Evolutionary conservation across 2,888 invertebrate species (phyloP).

Genomic region (Protophormia terraenovae): DNA sequence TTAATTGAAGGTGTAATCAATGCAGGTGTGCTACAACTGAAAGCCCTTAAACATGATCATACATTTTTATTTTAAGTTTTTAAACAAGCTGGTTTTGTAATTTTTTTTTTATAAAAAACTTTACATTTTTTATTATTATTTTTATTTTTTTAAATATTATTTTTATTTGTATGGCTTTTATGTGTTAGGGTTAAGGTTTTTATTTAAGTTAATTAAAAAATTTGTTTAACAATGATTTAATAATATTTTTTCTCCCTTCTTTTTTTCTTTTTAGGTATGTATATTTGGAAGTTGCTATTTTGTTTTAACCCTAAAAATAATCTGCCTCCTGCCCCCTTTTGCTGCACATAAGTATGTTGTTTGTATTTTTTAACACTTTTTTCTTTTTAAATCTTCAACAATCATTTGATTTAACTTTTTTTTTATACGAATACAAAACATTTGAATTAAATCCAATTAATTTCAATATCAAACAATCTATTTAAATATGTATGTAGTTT

Average conservation of each 20-base stretch:
- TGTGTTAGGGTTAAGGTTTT: slow-evolving; percentile 11
- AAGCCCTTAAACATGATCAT: slow-evolving; percentile 25
- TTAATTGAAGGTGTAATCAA: slow-evolving; percentile 24
- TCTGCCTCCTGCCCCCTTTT: not conserved
- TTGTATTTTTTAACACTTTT: slow-evolving; percentile 7
- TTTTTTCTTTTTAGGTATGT: slow-evolving; percentile 65
- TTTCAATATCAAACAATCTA: slow-evolving; percentile 59
- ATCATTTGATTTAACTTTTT: not conserved
- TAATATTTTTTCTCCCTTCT: slow-evolving; percentile 15
- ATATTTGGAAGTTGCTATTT: slow-evolving; percentile 2
- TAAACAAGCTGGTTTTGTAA: not conserved
- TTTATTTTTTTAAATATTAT: not conserved
- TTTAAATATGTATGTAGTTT: not conserved
- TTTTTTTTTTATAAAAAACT: not conserved
- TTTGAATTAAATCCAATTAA: slow-evolving; percentile 66
- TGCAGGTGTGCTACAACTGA: slow-evolving; percentile 6
- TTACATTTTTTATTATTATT: not conserved
- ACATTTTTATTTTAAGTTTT: not conserved
- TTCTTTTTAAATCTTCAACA: slow-evolving; percentile 4
- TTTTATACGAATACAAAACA: not conserved
- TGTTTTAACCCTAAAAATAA: no score
- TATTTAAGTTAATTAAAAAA: slow-evolving; percentile 33
- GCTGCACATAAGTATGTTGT: slow-evolving; percentile 33
- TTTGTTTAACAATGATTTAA: not conserved
- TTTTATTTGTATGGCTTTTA: slow-evolving; percentile 10